Base-by-base conservation (phyloP, 2,113 vertebrate species). In the Rhinolophus ferrumequinum region DNA sequence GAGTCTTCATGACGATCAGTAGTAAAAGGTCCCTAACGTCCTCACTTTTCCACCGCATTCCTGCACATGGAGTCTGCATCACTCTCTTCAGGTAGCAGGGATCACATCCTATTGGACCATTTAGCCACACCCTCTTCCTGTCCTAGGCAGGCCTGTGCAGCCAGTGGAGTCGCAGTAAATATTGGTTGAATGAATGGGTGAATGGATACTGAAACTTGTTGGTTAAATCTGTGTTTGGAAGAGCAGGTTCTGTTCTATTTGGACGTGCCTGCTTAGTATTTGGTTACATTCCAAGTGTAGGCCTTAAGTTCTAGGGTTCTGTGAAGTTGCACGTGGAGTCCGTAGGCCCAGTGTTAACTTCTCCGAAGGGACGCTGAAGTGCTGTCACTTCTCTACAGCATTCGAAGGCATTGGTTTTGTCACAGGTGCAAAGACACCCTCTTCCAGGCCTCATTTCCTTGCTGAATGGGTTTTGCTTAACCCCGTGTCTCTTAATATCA, bases 371-470 rank as follows among this genome's bases (percentile, higher is more conserved):
- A 8, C 30, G 24, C 58, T 24, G 28, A 13, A 8, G 67, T 67
- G 72, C 58, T 28, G 13, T 4, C 38, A 3, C 54, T 67, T 24
- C 30, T 50, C 47, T 64, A 26, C 44, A 60, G 64, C 21, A 35
- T 38, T 60, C 9, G 6, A 0, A 73, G 30, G 69, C 54, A 6
- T 58, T 89, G 80, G 24, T 85, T 94, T 69, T 87, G 62, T 94
- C 44, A 73, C 13, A 8, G 10, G 50, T 88, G 77, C 54, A 79
- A 50, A 95, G 73, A 58, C n/a, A 47, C 77, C 38, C 9, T 85
- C 50, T 87, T 86, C 14, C 58, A 90, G 92, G 73, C 89, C 58
- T 96, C 77, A 33, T 92, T 96, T 96, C 79, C 56, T 93, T 3
- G 0, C 73, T 95, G 88, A 80, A 56, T 94, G 79, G 90, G 28